Evolutionary conservation across 2,888 invertebrate species (phyloP).

Genomic region (Dolomedes plantarius): DNA sequence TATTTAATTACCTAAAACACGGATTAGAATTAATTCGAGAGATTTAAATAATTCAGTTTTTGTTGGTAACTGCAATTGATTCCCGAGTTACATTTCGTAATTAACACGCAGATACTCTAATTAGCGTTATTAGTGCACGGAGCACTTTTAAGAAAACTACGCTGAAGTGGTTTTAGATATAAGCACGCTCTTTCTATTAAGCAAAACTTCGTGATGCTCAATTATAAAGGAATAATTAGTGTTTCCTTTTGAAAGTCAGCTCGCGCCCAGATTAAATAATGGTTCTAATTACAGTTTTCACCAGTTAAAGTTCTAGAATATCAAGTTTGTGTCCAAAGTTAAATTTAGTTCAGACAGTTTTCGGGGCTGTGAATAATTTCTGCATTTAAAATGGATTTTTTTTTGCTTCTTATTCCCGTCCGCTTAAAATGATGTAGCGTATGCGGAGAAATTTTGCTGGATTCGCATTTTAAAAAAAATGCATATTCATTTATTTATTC

Average conservation of each 20-base stretch:
- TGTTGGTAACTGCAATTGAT: background rate
- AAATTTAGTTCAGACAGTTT: background rate
- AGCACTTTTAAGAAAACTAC: background rate
- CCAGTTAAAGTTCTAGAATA: background rate
- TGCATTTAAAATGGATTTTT: too few relatives aligned
- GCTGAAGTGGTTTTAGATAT: background rate
- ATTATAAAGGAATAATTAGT: conserved; percentile 9
- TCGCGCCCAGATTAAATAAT: background rate
- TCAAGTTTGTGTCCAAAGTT: background rate
- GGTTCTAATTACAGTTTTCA: conserved; percentile 11
- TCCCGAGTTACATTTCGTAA: background rate
- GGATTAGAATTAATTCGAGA: background rate
- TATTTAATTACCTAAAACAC: background rate
- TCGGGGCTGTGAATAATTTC: too few relatives aligned
- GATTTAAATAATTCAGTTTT: background rate
- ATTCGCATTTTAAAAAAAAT: too few relatives aligned
- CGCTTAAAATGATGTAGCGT: too few relatives aligned
- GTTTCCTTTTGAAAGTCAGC: conserved; percentile 3
- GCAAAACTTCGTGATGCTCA: conserved; percentile 9
- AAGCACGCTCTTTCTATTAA: background rate
- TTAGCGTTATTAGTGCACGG: background rate
- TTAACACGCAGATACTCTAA: background rate
- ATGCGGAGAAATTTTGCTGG: too few relatives aligned
- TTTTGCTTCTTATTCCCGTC: too few relatives aligned
- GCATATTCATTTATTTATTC: too few relatives aligned